Evolutionary conservation across 2,113 vertebrate species (phyloP).

Genomic region (Prolemur simus): DNA sequence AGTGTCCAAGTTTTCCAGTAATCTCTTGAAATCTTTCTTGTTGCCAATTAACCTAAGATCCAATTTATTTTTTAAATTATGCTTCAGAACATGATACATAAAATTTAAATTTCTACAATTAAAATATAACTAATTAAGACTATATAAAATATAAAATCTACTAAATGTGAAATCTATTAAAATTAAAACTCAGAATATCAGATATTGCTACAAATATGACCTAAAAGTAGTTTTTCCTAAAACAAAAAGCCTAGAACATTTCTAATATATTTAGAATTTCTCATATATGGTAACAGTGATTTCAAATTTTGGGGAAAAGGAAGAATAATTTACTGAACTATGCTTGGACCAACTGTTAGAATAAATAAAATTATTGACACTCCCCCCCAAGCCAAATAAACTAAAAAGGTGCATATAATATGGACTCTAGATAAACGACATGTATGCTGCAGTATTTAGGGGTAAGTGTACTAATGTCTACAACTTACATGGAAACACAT

Average conservation of each 20-base stretch:
- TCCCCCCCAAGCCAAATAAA: background rate
- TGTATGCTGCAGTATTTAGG: background rate
- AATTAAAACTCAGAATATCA: slow-evolving; percentile 43
- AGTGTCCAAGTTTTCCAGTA: slow-evolving; percentile 93
- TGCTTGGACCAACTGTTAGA: background rate
- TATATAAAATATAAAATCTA: slow-evolving; percentile 31
- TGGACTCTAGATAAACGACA: background rate
- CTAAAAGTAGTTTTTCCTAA: slow-evolving; percentile 3
- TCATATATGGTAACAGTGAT: background rate
- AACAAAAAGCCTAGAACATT: slow-evolving; percentile 27
- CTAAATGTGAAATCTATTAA: slow-evolving; percentile 28
- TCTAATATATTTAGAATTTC: background rate
- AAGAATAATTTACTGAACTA: background rate
- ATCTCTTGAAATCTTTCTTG: slow-evolving; percentile 96
- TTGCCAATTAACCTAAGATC: slow-evolving; percentile 93
- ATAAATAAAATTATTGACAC: background rate
- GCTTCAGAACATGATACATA: slow-evolving; percentile 31
- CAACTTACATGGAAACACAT: background rate
- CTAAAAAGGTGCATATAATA: background rate
- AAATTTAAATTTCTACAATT: slow-evolving; percentile 49
- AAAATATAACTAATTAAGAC: slow-evolving; percentile 45
- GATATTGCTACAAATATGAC: background rate
- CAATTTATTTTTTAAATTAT: slow-evolving; percentile 62
- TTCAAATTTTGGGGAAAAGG: background rate
- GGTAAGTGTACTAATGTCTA: background rate